Evolutionary conservation across 2,797 vertebrate genomes (phyloP).

Genomic region (Onychomys torridus): DNA sequence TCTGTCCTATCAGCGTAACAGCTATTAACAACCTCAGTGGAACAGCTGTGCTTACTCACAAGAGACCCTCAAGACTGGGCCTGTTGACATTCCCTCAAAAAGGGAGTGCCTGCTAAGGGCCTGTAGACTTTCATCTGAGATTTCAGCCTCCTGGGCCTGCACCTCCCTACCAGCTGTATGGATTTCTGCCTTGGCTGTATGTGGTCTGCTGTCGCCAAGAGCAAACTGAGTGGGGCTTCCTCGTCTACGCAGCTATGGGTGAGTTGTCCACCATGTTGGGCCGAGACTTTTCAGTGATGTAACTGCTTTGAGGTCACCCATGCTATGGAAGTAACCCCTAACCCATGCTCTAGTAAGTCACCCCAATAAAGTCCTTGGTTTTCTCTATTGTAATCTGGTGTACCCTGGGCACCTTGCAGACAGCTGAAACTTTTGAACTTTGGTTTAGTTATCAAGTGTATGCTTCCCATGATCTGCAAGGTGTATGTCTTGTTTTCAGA

Average conservation of each 20-base stretch:
- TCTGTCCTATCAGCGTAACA: neutral
- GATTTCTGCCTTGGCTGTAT: neutral
- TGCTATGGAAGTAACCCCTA: no score
- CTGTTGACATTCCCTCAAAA: neutral
- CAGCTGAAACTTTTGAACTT: neutral
- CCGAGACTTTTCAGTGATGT: neutral
- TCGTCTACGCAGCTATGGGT: neutral
- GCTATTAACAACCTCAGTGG: neutral
- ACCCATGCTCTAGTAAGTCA: no score
- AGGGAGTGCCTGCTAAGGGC: neutral
- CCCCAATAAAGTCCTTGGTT: no score
- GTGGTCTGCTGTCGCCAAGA: neutral
- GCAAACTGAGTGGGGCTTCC: no score
- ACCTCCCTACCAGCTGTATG: neutral
- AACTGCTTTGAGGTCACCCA: neutral
- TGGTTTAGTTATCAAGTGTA: neutral
- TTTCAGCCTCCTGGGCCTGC: neutral
- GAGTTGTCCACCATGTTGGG: neutral
- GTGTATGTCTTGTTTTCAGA: conserved; percentile 9
- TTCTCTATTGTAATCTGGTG: no score
- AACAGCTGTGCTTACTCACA: neutral
- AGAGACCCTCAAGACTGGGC: neutral
- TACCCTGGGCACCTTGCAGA: neutral
- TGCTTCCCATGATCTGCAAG: neutral
- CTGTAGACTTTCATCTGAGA: neutral